Percentiles rank a stretch among this genome's conserved stretches.
Conservation (phyloP, 2,113 vertebrate species). For the Melanostigma gelatinosum region DNA sequence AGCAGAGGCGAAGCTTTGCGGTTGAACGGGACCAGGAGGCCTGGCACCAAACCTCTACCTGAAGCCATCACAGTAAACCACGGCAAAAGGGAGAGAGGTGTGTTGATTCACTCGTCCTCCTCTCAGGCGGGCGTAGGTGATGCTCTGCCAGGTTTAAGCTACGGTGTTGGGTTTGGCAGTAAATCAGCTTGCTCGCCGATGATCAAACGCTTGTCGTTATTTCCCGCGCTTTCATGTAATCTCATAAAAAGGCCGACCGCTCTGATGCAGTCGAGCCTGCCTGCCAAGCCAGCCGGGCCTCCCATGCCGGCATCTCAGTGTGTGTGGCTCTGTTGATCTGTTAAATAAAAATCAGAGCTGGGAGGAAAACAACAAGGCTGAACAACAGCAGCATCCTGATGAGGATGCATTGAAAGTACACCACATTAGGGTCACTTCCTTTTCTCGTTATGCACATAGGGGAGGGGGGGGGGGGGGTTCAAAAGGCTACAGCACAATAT, state of each 20-base stretch:
- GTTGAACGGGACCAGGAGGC: conserved; percentile 12
- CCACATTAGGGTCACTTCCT: not conserved
- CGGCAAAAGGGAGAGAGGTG: conserved; percentile 29
- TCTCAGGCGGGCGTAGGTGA: conserved; percentile 44
- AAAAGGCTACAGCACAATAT: not conserved
- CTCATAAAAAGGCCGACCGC: conserved; percentile 67
- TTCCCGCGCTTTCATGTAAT: conserved; percentile 75
- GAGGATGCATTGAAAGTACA: not conserved
- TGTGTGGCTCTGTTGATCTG: conserved; percentile 48
- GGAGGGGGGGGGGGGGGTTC: not conserved
- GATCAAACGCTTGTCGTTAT: conserved; percentile 72
- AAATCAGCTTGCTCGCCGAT: conserved; percentile 71
- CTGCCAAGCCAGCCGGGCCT: conserved; percentile 60
- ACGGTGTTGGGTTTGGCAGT: conserved; percentile 69
- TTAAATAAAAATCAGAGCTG: conserved; percentile 21
- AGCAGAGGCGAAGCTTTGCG: conserved; percentile 42
- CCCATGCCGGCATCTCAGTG: conserved; percentile 52
- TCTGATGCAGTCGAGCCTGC: conserved; percentile 45
- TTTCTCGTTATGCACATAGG: not conserved
- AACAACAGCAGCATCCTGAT: conserved; percentile 18
- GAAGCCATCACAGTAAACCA: conserved; percentile 41
- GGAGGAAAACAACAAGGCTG: conserved; percentile 27
- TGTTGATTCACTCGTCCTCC: conserved; percentile 39
- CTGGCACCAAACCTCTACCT: conserved; percentile 45
- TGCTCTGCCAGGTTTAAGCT: conserved; percentile 63